Evolutionary conservation across 2,888 invertebrate genomes (phyloP).

Genomic region (Podotricha telesiphe): DNA sequence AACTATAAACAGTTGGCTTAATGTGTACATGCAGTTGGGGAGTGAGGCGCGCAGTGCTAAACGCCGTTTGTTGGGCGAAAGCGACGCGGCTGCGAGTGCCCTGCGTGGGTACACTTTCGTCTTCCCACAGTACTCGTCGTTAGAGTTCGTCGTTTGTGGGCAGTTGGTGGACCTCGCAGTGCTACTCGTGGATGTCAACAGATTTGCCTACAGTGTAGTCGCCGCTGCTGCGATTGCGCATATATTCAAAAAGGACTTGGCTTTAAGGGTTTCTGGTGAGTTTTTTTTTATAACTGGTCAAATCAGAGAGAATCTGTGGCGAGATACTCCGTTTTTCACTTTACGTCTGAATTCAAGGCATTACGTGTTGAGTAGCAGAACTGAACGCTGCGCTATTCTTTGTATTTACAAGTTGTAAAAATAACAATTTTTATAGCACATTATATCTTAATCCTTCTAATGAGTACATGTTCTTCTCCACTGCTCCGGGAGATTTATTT

Average conservation of each 20-base stretch:
- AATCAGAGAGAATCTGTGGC: too few species aligned
- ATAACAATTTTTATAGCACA: too few species aligned
- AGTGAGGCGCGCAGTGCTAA: slow-evolving; percentile 71
- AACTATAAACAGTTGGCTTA: slow-evolving; percentile 96
- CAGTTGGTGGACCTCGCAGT: slow-evolving; percentile 95
- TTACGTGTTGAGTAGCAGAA: too few species aligned
- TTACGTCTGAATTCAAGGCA: too few species aligned
- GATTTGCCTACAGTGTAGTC: slow-evolving; percentile 92
- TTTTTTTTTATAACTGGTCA: too few species aligned
- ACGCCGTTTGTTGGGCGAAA: slow-evolving; percentile 66
- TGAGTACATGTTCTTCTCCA: too few species aligned
- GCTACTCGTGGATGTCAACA: slow-evolving; percentile 92
- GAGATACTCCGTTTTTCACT: too few species aligned
- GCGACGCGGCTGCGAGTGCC: slow-evolving; percentile 66
- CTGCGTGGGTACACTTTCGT: slow-evolving; percentile 87
- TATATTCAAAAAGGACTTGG: slow-evolving; percentile 89
- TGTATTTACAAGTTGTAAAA: too few species aligned
- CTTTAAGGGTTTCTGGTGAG: slow-evolving; percentile 89
- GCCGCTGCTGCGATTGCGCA: slow-evolving; percentile 96
- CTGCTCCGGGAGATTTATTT: too few species aligned
- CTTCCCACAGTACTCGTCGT: slow-evolving; percentile 94
- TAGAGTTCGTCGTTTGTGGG: slow-evolving; percentile 92
- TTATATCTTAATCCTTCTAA: too few species aligned
- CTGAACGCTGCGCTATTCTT: too few species aligned
- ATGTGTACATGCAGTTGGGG: slow-evolving; percentile 94